Percentiles rank a stretch among this genome's conserved stretches.
phyloP scores from a whole-genome alignment of 2,797 vertebrate species.

The Cryptoprocta ferox region DNA sequence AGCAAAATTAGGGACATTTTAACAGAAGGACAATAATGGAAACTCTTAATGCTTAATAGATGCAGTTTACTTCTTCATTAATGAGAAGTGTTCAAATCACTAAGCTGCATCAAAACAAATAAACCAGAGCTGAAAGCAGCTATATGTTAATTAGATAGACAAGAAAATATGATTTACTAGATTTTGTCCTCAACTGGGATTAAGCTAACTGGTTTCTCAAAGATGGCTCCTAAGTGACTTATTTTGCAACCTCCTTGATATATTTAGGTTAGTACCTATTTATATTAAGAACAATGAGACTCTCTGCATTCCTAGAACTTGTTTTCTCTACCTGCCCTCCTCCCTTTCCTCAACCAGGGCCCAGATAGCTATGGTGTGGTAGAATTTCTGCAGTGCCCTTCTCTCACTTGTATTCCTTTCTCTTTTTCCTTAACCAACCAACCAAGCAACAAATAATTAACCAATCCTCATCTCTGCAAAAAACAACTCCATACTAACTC shows the following conservation, averaged over 20 bases:
- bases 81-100: not conserved
- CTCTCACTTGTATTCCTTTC: not conserved
- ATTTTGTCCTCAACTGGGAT: not conserved
- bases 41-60: not conserved
- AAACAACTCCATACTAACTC: not conserved
- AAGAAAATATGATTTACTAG: not conserved
- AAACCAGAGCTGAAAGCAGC: not conserved
- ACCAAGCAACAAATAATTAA: not conserved
- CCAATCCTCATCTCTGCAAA: not conserved
- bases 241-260: not conserved
- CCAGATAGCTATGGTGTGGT: not conserved
- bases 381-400: not conserved
- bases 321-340: not conserved
- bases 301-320: not conserved
- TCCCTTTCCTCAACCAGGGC: not conserved
- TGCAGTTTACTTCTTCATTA: not conserved
- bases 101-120: slow-evolving; percentile 6
- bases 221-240: not conserved
- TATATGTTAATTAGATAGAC: not conserved
- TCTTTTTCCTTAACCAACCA: not conserved
- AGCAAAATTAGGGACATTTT: slow-evolving; percentile 25
- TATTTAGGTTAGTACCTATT: not conserved
- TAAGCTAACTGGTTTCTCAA: not conserved
- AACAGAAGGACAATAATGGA: not conserved
- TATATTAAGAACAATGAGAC: not conserved